Base-by-base conservation (phyloP, 2,888 invertebrate species). In the Chalcosyrphus nemorum region DNA sequence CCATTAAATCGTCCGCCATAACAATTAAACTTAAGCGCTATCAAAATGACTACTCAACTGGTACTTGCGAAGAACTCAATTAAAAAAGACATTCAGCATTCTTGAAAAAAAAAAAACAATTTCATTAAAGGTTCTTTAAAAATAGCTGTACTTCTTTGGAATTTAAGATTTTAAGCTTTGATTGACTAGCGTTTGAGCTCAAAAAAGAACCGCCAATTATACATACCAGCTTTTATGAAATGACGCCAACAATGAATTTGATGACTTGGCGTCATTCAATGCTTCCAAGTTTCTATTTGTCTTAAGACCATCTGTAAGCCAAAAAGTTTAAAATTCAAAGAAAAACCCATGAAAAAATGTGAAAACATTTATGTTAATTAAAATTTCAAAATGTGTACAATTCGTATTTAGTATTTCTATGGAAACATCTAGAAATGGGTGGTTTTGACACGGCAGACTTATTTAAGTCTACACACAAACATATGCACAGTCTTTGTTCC, bases 301-400 rank as follows among this genome's bases (percentile, higher is more conserved):
- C n/a, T n/a, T n/a, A n/a, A n/a, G n/a, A n/a, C n/a, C n/a, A n/a
- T n/a, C n/a, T n/a, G n/a, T n/a, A n/a, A n/a, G n/a, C n/a, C n/a
- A n/a, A n/a, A n/a, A n/a, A n/a, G n/a, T n/a, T n/a, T n/a, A n/a
- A n/a, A n/a, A n/a, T n/a, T n/a, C n/a, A n/a, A 24, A 24, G 24
- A 38, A 1, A n/a, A n/a, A 38, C 13, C n/a, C 3, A 50, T 19
- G n/a, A 1, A 21, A 7, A 3, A 63, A 21, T 32, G 13, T 9
- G 4, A 63, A 50, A 63, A 35, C 65, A 63, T 63, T 32, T 32
- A 29, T 47, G 32, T 63, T 63, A 63, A 47, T 63, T 63, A 65
- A 50, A 50, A 50, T 50, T 11, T 50, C 24, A 50, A 38, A 50
- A 35, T 13, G 7, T 17, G 6, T n/a, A n/a, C n/a, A n/a, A n/a